These are phyloP conservation scores for Neocrepidodera transversa DNA, from an alignment of 2,888 invertebrate species.

Conservation along the genomic window DNA sequence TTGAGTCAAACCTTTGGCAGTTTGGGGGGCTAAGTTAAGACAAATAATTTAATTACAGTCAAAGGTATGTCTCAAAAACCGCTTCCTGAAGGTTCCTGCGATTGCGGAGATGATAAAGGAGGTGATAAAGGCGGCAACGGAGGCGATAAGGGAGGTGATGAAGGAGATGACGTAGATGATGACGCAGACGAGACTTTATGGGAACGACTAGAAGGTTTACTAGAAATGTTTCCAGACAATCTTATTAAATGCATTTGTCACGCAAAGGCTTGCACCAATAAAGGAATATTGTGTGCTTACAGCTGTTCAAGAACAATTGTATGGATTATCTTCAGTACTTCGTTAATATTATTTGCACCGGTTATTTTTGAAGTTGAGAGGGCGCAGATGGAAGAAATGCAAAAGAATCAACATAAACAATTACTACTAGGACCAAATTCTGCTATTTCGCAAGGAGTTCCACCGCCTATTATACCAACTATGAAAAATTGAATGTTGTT, in stretches of 20 bases:
- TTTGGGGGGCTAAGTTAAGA: too few relatives aligned
- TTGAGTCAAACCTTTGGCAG: too few relatives aligned
- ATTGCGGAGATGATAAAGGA: too few relatives aligned
- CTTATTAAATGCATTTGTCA: slow-evolving; percentile 73
- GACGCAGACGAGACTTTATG: slow-evolving; percentile 80
- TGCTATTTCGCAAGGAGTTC: slow-evolving; percentile 67
- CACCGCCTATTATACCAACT: slow-evolving; percentile 69
- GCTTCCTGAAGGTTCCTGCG: too few relatives aligned
- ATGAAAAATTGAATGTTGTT: slow-evolving; percentile 52
- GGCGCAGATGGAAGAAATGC: slow-evolving; percentile 92
- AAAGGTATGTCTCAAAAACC: too few relatives aligned
- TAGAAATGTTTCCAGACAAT: slow-evolving; percentile 95
- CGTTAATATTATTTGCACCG: slow-evolving; percentile 92
- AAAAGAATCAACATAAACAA: slow-evolving; percentile 93
- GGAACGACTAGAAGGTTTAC: slow-evolving; percentile 89
- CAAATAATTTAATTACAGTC: too few relatives aligned
- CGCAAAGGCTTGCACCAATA: slow-evolving; percentile 67
- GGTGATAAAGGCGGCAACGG: too few relatives aligned
- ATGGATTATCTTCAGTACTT: slow-evolving; percentile 94
- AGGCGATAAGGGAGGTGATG: too few relatives aligned
- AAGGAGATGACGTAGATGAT: slow-evolving; percentile 1
- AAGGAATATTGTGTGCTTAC: slow-evolving; percentile 73
- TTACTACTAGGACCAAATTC: slow-evolving; percentile 89
- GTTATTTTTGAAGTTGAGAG: slow-evolving; percentile 95
- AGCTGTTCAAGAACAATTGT: slow-evolving; percentile 79